phyloP scores from a whole-genome alignment of 2,888 invertebrate genomes.

The Stenodema calcarata region DNA sequence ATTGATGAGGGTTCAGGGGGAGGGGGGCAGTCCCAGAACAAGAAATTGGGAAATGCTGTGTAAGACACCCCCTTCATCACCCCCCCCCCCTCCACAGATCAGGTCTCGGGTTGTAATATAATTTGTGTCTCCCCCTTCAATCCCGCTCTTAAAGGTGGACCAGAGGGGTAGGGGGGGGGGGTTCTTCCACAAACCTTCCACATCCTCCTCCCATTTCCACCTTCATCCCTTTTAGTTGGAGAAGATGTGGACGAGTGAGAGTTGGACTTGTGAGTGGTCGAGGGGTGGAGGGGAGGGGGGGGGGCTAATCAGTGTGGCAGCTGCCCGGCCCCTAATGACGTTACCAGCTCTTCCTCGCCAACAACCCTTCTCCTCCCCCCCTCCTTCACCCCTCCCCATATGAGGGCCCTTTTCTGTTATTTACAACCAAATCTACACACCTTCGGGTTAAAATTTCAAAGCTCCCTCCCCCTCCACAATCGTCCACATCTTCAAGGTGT shows the following conservation, averaged over 20 bases:
- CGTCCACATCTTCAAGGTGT: too few relatives aligned
- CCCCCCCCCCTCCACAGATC: neutral
- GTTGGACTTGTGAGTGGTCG: too few relatives aligned
- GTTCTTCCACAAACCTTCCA: neutral
- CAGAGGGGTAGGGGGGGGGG: too few relatives aligned
- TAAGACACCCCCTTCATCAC: constrained; percentile 28
- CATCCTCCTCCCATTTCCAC: neutral
- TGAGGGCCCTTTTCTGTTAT: neutral
- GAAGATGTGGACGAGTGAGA: neutral
- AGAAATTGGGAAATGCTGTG: constrained; percentile 44
- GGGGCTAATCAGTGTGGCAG: constrained; percentile 49
- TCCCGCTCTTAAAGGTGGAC: too few relatives aligned
- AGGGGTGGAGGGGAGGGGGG: neutral
- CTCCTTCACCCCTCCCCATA: too few relatives aligned
- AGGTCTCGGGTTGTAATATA: neutral
- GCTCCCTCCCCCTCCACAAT: too few relatives aligned
- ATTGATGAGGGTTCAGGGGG: neutral
- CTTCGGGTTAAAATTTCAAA: neutral
- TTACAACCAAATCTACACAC: neutral
- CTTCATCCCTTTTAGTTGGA: neutral
- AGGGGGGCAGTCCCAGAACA: neutral
- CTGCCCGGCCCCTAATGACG: constrained; percentile 46
- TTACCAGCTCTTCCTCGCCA: constrained; percentile 44
- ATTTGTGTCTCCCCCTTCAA: constrained; percentile 1
- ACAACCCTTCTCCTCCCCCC: too few relatives aligned